These are phyloP conservation scores for Hydra vulgaris DNA, from an alignment of 30 jellyfish, hydroid and myxozoan species.

Conservation along the genomic window DNA sequence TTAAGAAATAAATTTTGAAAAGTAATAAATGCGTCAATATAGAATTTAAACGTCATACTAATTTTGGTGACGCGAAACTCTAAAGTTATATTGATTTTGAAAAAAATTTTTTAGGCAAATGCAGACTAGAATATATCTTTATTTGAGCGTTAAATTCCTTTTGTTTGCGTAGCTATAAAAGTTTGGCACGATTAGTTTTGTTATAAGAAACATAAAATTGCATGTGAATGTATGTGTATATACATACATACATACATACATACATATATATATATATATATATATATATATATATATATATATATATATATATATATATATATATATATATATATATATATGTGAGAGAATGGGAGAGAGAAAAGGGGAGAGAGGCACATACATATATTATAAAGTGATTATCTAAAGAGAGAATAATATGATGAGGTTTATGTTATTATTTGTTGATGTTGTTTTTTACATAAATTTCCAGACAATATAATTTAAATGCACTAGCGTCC, in stretches of 20 bases:
- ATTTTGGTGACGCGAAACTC: background rate
- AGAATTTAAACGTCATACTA: background rate
- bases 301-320: too few species aligned
- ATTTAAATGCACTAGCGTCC: background rate
- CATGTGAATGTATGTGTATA: background rate
- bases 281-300: too few species aligned
- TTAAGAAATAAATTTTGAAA: too few species aligned
- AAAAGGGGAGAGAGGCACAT: too few species aligned
- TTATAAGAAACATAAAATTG: background rate
- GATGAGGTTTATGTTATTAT: too few species aligned
- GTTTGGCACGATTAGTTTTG: background rate
- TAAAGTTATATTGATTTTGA: background rate
- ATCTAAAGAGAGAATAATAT: too few species aligned
- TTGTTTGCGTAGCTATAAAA: background rate
- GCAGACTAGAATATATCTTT: background rate
- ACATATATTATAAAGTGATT: too few species aligned
- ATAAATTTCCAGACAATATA: background rate
- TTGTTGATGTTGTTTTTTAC: background rate
- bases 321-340: too few species aligned
- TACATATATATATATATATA: too few species aligned
- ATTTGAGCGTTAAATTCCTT: background rate
- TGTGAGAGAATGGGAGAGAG: too few species aligned
- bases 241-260: background rate
- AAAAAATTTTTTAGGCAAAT: background rate
- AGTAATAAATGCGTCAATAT: background rate